phyloP scores from a whole-genome alignment of 2,797 vertebrate genomes.

The Falco peregrinus region DNA sequence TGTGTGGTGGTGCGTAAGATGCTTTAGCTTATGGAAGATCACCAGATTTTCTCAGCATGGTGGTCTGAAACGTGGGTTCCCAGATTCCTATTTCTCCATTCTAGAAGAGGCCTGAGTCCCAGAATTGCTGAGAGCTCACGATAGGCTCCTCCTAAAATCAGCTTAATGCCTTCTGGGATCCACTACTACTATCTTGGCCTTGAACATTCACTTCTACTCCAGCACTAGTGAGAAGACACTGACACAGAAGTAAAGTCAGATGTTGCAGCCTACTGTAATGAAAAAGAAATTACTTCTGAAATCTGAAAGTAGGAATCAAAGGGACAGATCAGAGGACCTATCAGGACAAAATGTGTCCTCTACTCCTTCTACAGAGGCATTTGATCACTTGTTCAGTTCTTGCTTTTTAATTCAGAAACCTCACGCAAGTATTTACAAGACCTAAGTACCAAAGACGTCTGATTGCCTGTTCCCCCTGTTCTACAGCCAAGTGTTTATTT shows the following conservation, averaged over 20 bases:
- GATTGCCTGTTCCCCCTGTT: neutral
- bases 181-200: neutral
- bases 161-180: neutral
- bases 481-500: neutral
- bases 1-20: neutral
- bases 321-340: neutral
- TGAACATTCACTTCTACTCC: neutral
- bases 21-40: neutral
- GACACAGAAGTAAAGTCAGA: neutral
- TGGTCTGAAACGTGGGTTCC: neutral
- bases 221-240: neutral
- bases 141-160: neutral
- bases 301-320: neutral
- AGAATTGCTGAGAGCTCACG: neutral
- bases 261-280: neutral
- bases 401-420: neutral
- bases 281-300: neutral
- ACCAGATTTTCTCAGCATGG: neutral
- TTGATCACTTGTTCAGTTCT: neutral
- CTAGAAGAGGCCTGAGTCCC: neutral
- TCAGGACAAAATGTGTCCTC: neutral
- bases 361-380: neutral
- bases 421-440: neutral
- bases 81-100: neutral
- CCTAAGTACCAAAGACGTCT: neutral